phyloP scores from a whole-genome alignment of 2,797 vertebrate species.

The Semaprochilodus insignis region DNA sequence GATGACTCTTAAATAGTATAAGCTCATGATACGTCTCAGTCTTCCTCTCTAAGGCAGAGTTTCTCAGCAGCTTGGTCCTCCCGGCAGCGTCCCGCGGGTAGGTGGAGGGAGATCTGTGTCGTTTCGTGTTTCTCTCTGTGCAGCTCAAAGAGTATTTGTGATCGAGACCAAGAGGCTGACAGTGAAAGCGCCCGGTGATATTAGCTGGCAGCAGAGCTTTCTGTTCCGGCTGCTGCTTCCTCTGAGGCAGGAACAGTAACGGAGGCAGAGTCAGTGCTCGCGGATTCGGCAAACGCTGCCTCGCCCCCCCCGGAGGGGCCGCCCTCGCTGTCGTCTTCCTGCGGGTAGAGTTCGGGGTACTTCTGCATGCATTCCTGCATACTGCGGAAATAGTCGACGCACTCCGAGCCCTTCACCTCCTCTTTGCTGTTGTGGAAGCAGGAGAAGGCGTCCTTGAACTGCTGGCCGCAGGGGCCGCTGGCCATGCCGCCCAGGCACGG shows the following conservation, averaged over 20 bases:
- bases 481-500: slow-evolving; percentile 97
- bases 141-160: slow-evolving; percentile 27
- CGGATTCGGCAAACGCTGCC: slow-evolving; percentile 29
- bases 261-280: slow-evolving; percentile 55
- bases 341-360: slow-evolving; percentile 96
- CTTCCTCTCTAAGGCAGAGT: slow-evolving; percentile 9
- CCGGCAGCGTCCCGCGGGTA: neutral
- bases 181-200: slow-evolving; percentile 14
- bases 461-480: slow-evolving; percentile 93
- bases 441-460: slow-evolving; percentile 97
- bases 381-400: slow-evolving; percentile 89
- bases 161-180: slow-evolving; percentile 44
- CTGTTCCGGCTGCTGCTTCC: slow-evolving; percentile 56
- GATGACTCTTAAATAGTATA: neutral
- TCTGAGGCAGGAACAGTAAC: slow-evolving; percentile 55
- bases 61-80: neutral
- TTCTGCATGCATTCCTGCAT: slow-evolving; percentile 99
- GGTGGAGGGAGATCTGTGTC: neutral
- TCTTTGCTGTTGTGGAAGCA: slow-evolving; percentile 96
- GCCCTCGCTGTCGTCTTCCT: slow-evolving; percentile 82
- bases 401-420: slow-evolving; percentile 95
- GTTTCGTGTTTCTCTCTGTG: slow-evolving; percentile 47
- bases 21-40: neutral
- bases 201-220: slow-evolving; percentile 70
- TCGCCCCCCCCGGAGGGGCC: slow-evolving; percentile 52